Base-by-base conservation (phyloP, 2,113 vertebrate species). In the Scomber japonicus region DNA sequence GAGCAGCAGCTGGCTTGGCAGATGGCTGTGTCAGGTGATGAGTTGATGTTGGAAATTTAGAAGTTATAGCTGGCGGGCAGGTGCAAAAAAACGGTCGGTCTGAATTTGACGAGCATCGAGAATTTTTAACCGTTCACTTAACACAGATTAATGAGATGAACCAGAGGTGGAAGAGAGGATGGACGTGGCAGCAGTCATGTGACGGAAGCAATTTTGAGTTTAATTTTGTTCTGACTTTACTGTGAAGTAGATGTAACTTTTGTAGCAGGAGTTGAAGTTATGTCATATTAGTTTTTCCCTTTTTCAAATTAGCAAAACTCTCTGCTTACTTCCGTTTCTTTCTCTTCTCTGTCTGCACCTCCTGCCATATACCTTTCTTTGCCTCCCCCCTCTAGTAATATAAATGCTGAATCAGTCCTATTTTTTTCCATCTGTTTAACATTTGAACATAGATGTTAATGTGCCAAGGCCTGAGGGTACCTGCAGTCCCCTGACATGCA, bases 371-470 rank as follows among this genome's bases (percentile, higher is more conserved):
- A 31, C 46, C 11, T n/a, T 16, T 31, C 16, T 35, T 44, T 19
- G 40, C 59, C 44, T 15, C n/a, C 3, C 59, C 35, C 49, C 61
- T 35, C 48, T 24, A 64, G 61, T 74, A n/a, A 50, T 53, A 65
- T 71, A 77, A 9, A 12, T 75, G 81, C 82, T 70, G 73, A 88
- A 46, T 90, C 82, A 71, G 74, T 66, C 56, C 16, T 27, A 27
- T 27, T 49, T 75, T 84, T 59, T 54, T 72, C 40, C 54, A 30
- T 54, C 65, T 53, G 67, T 67, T 87, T 83, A 88, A 65, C 80
- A 88, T 90, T 83, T 85, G 54, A 85, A 81, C 78, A 71, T 74
- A 62, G 69, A 83, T 78, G 82, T 80, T 73, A 91, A 77, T 79
- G 79, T 45, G n/a, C 48, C 49, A 57, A 19, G 1, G 62, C 73